Base-by-base conservation (phyloP, 1,140 invertebrate genomes). In the Drosophila micromelanica region DNA sequence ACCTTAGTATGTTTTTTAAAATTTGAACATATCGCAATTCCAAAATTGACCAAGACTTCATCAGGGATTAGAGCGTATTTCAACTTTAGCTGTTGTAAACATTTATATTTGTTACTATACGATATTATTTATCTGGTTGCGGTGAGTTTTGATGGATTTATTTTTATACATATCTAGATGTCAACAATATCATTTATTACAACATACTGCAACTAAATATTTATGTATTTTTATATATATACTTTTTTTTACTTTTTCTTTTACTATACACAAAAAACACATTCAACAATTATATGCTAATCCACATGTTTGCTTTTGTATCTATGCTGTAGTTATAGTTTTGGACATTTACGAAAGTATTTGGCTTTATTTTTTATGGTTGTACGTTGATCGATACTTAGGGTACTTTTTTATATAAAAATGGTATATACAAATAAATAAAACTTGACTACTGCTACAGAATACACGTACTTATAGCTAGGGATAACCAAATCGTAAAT, bases 1-100 rank as follows among this genome's bases (percentile, higher is more conserved):
- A 81, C 3, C 35, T 3, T 23, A 23, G 20, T 23, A 40, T 30
- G 35, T 48, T 38, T 57, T 57, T 32, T 71, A 55, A 74, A 74
- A 63, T 46, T 60, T 62, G 56, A 74, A 70, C 60, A 46, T 79
- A 68, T 63, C 48, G 60, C 75, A 60, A 61, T 73, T 85, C 40
- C 81, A 73, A 73, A 89, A 89, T 89, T 87, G 84, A 84, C 84
- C 65, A 45, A 82, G 56, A 78, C 70, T 75, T 54, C 60, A 75
- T 56, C 59, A 60, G 49, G 52, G 51, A 64, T 6, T 54, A 48
- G 54, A 59, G 57, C 38, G 11, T n/a, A 38, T n/a, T 40, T 42
- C 42, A 40, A 42, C 35, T 27, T n/a, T 11, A 13, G 43, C 30
- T 32, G 30, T 12, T n/a, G 30, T 48, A 35, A 48, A 40, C 45